Evolutionary conservation across 2,797 vertebrate species (phyloP).

Genomic region (Poeciliopsis infans): DNA sequence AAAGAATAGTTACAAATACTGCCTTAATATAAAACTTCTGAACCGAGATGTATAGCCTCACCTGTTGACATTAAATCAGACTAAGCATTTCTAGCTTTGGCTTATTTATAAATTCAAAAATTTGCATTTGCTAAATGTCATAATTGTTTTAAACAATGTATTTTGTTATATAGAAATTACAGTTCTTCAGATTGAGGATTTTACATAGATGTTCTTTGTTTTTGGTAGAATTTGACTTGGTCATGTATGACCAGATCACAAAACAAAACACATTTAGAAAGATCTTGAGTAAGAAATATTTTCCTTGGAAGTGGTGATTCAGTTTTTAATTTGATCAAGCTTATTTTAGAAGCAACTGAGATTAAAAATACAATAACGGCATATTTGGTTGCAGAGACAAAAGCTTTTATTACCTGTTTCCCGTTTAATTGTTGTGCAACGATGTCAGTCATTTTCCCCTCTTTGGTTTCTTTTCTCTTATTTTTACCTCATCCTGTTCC

Average conservation of each 20-base stretch:
- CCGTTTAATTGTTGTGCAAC: conserved; percentile 60
- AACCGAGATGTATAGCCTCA: no score
- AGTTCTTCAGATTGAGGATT: not conserved
- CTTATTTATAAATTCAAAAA: not conserved
- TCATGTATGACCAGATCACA: conserved; percentile 52
- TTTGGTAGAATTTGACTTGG: not conserved
- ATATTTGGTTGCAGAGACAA: not conserved
- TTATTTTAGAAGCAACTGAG: not conserved
- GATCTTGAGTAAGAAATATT: conserved; percentile 24
- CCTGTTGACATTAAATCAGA: not conserved
- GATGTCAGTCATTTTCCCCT: conserved; percentile 39
- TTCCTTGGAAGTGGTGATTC: not conserved
- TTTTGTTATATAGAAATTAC: not conserved
- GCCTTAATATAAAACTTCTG: not conserved
- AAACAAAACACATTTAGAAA: conserved; percentile 48
- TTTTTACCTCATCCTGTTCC: conserved; percentile 43
- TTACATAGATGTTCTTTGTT: not conserved
- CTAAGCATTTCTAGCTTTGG: not conserved
- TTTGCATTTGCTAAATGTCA: not conserved
- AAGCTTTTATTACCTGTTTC: conserved; percentile 37
- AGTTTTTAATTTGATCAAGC: not conserved
- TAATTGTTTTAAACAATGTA: not conserved
- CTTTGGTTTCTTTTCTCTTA: conserved; percentile 27
- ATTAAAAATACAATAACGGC: not conserved
- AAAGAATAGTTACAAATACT: not conserved